A percentile compares a stretch with the other conserved stretches of the same genome.
These are phyloP conservation scores for Lepus townsendii DNA, from an alignment of 2,797 vertebrate species.

Conservation along the genomic window DNA sequence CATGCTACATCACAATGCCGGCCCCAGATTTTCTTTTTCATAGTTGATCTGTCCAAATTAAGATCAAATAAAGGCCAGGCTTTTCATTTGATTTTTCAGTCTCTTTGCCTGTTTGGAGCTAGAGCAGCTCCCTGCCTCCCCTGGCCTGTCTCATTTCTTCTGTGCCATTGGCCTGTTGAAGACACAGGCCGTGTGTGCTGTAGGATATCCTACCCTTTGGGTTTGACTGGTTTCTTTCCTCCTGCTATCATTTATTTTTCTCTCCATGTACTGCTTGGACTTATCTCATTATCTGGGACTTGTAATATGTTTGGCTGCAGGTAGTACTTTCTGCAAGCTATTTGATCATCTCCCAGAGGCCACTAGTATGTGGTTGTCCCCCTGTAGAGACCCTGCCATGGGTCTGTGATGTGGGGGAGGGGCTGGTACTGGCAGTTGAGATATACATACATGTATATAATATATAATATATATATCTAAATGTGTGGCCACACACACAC, in stretches of 20 bases:
- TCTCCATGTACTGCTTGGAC: not conserved
- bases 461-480: not conserved
- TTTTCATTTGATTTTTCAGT: slow-evolving; percentile 29
- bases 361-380: not conserved
- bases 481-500: no score
- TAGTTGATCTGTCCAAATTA: not conserved
- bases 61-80: slow-evolving; percentile 2
- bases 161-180: not conserved
- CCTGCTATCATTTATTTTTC: slow-evolving; percentile 30
- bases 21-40: not conserved
- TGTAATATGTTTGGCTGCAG: not conserved
- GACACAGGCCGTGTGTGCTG: not conserved
- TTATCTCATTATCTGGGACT: slow-evolving; percentile 6
- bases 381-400: not conserved
- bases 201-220: not conserved
- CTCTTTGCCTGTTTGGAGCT: slow-evolving; percentile 2
- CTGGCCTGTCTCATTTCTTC: not conserved
- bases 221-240: not conserved
- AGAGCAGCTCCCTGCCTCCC: not conserved
- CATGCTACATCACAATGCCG: no score
- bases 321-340: not conserved
- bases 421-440: not conserved
- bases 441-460: no score
- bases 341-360: not conserved
- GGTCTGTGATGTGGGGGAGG: not conserved